Conservation (phyloP, 2,797 vertebrate genomes). For the Sciurus vulgaris region DNA sequence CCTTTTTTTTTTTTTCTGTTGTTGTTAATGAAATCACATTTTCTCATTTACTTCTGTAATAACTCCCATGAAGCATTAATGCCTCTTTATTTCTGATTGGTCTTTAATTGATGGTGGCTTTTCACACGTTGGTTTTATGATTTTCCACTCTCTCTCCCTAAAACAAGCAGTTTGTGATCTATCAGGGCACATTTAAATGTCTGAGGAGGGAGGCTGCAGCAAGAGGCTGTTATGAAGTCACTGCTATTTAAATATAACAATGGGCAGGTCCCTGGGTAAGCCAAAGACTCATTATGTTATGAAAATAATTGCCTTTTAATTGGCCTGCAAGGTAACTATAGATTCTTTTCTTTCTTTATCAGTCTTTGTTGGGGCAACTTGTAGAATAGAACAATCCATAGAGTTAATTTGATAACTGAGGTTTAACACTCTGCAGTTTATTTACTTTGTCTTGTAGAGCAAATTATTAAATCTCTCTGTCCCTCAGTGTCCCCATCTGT, state of each 20-base stretch:
- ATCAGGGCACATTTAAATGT: background rate
- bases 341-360: background rate
- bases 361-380: background rate
- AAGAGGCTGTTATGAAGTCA: background rate
- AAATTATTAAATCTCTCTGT: background rate
- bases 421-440: background rate
- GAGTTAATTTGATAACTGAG: background rate
- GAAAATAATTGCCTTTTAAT: constrained; percentile 62
- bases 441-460: background rate
- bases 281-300: background rate
- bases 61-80: background rate
- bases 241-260: background rate
- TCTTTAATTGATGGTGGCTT: constrained; percentile 26
- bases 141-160: constrained; percentile 12
- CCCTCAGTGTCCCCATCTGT: background rate
- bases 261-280: background rate
- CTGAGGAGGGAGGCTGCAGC: background rate
- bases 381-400: background rate
- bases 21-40: background rate
- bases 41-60: background rate
- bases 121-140: constrained; percentile 24
- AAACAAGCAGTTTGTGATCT: constrained; percentile 50
- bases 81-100: background rate
- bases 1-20: background rate
- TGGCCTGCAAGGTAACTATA: background rate